A percentile compares a stretch with the other conserved stretches of the same genome.
Conservation (phyloP, 92 coral and sea anemone species). For the Montipora capitata region DNA sequence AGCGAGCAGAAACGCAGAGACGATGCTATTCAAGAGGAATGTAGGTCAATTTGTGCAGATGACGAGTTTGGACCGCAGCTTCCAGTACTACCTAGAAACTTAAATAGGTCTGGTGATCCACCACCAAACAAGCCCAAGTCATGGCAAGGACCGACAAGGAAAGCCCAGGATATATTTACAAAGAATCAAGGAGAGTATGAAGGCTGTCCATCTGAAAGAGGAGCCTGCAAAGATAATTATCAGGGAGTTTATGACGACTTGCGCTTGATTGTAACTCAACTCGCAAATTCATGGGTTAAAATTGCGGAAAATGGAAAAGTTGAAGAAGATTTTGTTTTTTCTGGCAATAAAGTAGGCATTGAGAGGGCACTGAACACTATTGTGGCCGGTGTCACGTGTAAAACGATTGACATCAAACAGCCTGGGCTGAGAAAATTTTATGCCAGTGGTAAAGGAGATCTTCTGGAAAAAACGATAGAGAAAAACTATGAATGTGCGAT, state of each 20-base stretch:
- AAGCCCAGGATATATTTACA: no score
- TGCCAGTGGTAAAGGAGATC: conserved; percentile 61
- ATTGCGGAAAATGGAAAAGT: conserved; percentile 40
- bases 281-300: conserved; percentile 55
- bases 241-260: conserved; percentile 50
- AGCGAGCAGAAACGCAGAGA: neutral
- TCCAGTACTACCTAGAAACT: no score
- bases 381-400: neutral
- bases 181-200: conserved; percentile 5
- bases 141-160: conserved; percentile 14
- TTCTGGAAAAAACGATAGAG: conserved; percentile 67
- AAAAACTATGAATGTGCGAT: conserved; percentile 70
- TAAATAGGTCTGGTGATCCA: no score
- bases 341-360: conserved; percentile 54
- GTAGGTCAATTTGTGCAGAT: no score
- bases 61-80: no score
- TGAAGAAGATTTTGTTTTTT: conserved; percentile 55
- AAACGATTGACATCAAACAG: conserved; percentile 23
- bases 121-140: conserved; percentile 47
- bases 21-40: no score
- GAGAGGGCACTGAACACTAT: neutral
- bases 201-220: no score
- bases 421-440: conserved; percentile 72
- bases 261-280: conserved; percentile 51
- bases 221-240: no score